Evolutionary conservation across 2,113 vertebrate genomes (phyloP).

Genomic region (Polyodon spathula): DNA sequence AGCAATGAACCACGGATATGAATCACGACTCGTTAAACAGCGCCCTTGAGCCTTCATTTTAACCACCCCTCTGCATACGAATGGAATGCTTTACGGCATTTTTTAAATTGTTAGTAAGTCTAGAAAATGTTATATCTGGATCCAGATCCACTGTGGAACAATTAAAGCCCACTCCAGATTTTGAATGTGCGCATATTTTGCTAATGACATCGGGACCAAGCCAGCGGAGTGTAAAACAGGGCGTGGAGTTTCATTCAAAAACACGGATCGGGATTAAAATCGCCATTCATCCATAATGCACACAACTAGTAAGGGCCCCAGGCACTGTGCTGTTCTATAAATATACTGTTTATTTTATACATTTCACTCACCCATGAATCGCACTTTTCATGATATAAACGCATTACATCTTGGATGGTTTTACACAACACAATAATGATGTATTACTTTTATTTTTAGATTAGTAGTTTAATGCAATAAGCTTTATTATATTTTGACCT

Average conservation of each 20-base stretch:
- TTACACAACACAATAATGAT: too few species aligned
- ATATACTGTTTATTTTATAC: conserved; percentile 15
- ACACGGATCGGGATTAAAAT: conserved; percentile 2
- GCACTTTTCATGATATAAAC: conserved; percentile 8
- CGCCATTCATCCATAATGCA: conserved; percentile 14
- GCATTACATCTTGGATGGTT: conserved; percentile 6
- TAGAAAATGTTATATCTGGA: not conserved
- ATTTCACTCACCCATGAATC: conserved; percentile 8
- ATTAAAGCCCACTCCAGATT: not conserved
- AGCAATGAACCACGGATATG: too few species aligned
- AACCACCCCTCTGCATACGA: too few species aligned
- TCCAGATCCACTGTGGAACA: not conserved
- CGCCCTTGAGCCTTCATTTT: too few species aligned
- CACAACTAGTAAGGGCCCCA: conserved; percentile 4
- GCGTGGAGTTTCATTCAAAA: conserved; percentile 18
- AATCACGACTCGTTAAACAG: too few species aligned
- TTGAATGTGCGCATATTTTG: conserved; percentile 17
- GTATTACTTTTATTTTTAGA: not conserved
- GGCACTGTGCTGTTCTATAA: conserved; percentile 8
- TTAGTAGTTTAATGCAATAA: not conserved
- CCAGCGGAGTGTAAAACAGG: conserved; percentile 5
- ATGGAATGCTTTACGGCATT: too few species aligned
- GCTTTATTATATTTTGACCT: too few species aligned
- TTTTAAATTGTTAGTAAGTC: too few species aligned
- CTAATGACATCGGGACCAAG: conserved; percentile 10